Base-by-base conservation (phyloP, 2,797 vertebrate genomes). In the Euphonia xanthogaster region DNA sequence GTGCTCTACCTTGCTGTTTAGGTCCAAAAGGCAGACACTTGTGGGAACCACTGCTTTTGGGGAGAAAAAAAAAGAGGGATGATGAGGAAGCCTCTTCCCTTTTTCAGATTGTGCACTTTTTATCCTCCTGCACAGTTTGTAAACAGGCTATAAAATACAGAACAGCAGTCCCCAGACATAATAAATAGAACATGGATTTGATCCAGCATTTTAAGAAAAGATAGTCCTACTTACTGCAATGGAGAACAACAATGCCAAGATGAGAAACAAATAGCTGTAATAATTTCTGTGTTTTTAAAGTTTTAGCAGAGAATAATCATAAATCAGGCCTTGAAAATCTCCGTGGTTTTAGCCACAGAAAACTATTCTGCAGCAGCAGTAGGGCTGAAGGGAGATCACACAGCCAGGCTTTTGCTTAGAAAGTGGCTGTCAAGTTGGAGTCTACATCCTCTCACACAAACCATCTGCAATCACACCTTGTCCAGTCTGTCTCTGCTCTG, bases 71-170 rank as follows among this genome's bases (percentile, higher is more conserved):
- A 48, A 51, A 35, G 16, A 76, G 76, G 17, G 48, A 58, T 48
- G 27, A 60, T 63, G 40, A 55, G 0, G 2, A 75, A 23, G 62
- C 33, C 45, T 74, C 68, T 81, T 55, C 23, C 39, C 28, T 85
- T 94, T 72, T 94, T 93, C 51, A 85, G 61, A 47, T 4, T 74
- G 50, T 58, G 40, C 31, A 72, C 67, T 90, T 89, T 87, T 73
- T 67, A 77, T 76, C 14, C 23, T 54, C 60, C 28, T 2, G 1
- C 45, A 68, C 24, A 78, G 55, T 91, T 90, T 61, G 7, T 63
- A 97, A 96, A 94, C 85, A 84, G 85, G 77, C 79, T 93, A 48
- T 91, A 93, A 97, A 97, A 79, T 25, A 93, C 17, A 93, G 53
- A 84, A 86, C 39, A 87, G 48, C 91, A 86, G 58, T 42, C 61